Conservation (phyloP, 92 coral and sea anemone genomes). For the Epizoanthus ramosus region DNA sequence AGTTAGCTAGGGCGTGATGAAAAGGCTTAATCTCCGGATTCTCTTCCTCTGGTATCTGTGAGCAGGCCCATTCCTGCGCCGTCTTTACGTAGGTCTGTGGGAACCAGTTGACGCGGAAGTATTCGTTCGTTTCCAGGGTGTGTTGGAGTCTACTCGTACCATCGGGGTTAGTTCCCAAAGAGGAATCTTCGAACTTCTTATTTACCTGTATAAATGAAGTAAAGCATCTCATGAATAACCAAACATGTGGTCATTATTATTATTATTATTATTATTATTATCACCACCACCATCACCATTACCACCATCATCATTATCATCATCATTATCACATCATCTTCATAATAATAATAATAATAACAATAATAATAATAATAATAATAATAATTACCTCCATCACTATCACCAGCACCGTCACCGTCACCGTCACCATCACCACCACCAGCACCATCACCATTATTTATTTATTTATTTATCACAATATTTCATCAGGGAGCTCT, state of each 20-base stretch:
- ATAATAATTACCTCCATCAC: too few species aligned
- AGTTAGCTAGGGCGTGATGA: constrained; percentile 18
- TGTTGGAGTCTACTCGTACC: constrained; percentile 55
- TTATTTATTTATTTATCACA: too few species aligned
- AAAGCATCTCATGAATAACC: too few species aligned
- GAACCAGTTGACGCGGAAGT: constrained; percentile 75
- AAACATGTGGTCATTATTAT: too few species aligned
- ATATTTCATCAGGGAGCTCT: too few species aligned
- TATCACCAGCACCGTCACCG: too few species aligned
- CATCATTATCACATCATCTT: too few species aligned
- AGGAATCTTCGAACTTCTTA: constrained; percentile 53
- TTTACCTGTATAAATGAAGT: background rate
- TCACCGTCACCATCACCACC: too few species aligned
- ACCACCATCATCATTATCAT: too few species aligned
- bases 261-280: background rate
- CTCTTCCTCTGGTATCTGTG: constrained; percentile 5
- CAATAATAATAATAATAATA: too few species aligned
- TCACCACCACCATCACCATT: background rate
- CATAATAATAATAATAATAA: too few species aligned
- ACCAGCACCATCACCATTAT: too few species aligned
- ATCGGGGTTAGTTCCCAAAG: constrained; percentile 52
- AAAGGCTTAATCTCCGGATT: constrained; percentile 36
- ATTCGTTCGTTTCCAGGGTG: constrained; percentile 60
- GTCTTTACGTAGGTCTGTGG: constrained; percentile 65
- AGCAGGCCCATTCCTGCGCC: constrained; percentile 70